phyloP scores from a whole-genome alignment of 2,113 vertebrate genomes.

The Epinephelus cyanopodus region DNA sequence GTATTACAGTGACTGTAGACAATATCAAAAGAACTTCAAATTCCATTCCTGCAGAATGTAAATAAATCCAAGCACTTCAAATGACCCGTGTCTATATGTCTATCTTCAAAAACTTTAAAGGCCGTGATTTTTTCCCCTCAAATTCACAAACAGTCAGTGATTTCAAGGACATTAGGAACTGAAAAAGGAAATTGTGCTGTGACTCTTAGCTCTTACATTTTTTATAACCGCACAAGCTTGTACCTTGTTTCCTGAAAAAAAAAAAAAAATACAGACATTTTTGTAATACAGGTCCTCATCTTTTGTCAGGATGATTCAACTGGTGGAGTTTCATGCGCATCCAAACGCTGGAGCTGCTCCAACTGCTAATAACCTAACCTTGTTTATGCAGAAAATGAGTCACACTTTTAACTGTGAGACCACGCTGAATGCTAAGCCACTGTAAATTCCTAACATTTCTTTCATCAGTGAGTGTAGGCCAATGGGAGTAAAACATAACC shows the following conservation, averaged over 20 bases:
- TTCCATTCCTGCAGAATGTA: too few species aligned
- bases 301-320: constrained; percentile 28
- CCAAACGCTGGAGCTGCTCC: background rate
- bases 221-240: too few species aligned
- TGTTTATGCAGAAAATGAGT: background rate
- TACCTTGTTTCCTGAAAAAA: too few species aligned
- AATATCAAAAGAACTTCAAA: too few species aligned
- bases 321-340: background rate
- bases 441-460: background rate
- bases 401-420: background rate
- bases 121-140: too few species aligned
- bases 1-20: too few species aligned
- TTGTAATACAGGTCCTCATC: constrained; percentile 32
- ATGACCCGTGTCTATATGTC: too few species aligned
- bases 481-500: background rate
- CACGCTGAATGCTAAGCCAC: background rate
- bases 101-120: too few species aligned
- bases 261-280: constrained; percentile 2
- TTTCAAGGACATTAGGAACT: too few species aligned
- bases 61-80: too few species aligned
- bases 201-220: background rate
- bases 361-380: background rate
- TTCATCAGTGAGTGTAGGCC: background rate
- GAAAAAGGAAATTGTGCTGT: background rate
- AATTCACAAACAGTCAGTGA: too few species aligned